Percentiles rank a stretch among this genome's conserved stretches.
These are phyloP conservation scores for Ophiodon elongatus DNA, from an alignment of 2,113 vertebrate species.

Conservation along the genomic window DNA sequence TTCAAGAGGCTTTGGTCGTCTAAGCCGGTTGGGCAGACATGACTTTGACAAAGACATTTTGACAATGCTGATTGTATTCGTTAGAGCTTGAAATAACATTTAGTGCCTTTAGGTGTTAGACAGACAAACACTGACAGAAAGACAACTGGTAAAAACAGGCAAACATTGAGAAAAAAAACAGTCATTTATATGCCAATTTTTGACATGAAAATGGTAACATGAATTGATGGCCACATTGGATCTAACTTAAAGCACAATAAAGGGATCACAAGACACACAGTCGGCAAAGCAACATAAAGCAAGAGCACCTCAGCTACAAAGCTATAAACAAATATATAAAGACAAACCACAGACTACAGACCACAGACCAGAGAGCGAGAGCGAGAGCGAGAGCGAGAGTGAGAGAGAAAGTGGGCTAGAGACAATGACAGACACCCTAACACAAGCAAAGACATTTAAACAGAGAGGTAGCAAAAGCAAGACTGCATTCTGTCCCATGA, in stretches of 20 bases:
- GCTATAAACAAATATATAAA: not conserved
- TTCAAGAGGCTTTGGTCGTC: slow-evolving; percentile 18
- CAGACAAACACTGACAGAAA: slow-evolving; percentile 44
- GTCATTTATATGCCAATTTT: slow-evolving; percentile 38
- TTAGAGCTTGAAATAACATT: slow-evolving; percentile 31
- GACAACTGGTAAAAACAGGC: slow-evolving; percentile 33
- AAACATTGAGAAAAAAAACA: slow-evolving; percentile 38
- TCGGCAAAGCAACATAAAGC: slow-evolving; percentile 34
- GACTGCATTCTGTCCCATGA: slow-evolving; percentile 39
- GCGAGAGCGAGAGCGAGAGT: not conserved
- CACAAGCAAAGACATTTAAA: slow-evolving; percentile 38
- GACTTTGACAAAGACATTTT: slow-evolving; percentile 60
- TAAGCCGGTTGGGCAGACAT: slow-evolving; percentile 47
- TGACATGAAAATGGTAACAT: slow-evolving; percentile 64
- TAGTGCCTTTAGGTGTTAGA: slow-evolving; percentile 22
- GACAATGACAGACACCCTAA: slow-evolving; percentile 25
- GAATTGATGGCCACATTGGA: slow-evolving; percentile 56
- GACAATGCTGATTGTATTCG: slow-evolving; percentile 19
- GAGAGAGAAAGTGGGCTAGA: too few relatives aligned
- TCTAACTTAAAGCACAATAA: slow-evolving; percentile 32
- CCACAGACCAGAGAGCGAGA: not conserved
- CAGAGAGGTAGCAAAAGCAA: slow-evolving; percentile 46
- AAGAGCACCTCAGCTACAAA: not conserved
- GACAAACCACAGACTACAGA: not conserved
- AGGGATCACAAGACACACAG: slow-evolving; percentile 43